Percentiles rank a stretch among this genome's conserved stretches.
phyloP scores from a whole-genome alignment of 1,140 invertebrate species.

The Eueides isabella region DNA sequence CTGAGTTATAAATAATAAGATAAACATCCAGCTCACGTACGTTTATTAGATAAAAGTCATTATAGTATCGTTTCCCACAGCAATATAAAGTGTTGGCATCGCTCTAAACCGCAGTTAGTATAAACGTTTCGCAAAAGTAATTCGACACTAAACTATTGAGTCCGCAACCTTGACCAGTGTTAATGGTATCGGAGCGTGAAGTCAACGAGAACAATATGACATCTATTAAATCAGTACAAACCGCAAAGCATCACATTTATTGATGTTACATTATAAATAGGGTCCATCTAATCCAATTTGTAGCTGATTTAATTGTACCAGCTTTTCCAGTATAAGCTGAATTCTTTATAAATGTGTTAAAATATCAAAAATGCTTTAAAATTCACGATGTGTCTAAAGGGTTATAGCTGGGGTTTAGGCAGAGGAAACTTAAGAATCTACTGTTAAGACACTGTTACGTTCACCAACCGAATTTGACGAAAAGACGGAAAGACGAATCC shows the following conservation, averaged over 20 bases:
- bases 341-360: too few relatives aligned
- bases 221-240: constrained; percentile 16
- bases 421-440: too few relatives aligned
- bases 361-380: too few relatives aligned
- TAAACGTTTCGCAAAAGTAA: constrained; percentile 9
- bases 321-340: too few relatives aligned
- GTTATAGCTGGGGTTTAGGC: too few relatives aligned
- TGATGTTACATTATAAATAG: neutral
- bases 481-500: too few relatives aligned
- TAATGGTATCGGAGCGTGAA: constrained; percentile 29
- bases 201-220: constrained; percentile 35
- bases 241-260: constrained; percentile 5
- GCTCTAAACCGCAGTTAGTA: constrained; percentile 8
- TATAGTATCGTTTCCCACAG: neutral
- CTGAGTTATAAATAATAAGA: neutral
- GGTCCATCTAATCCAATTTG: neutral
- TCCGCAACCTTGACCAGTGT: constrained; percentile 27
- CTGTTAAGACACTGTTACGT: too few relatives aligned
- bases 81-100: neutral
- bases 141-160: constrained; percentile 21
- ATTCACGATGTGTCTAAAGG: too few relatives aligned
- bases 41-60: neutral
- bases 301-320: neutral
- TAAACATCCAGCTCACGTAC: neutral
- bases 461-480: too few relatives aligned